Evolutionary conservation across 2,113 vertebrate species (phyloP), one percentile per base, ranked within the genome.

Genomic region (Myocastor coypus): DNA sequence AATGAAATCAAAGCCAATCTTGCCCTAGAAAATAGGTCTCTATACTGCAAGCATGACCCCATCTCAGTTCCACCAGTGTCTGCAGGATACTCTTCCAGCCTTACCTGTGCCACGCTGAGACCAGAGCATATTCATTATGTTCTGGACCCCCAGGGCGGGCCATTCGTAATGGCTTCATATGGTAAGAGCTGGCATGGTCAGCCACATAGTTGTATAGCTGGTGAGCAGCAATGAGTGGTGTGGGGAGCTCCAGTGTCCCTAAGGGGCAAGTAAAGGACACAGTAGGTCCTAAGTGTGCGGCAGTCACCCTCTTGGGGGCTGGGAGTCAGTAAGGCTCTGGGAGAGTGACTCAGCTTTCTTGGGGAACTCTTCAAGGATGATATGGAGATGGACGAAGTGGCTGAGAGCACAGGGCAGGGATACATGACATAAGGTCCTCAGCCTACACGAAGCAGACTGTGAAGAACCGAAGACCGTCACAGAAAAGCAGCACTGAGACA

Each of bases 191-290:
- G 94, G 99, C 99, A 0, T 99, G 99, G 98, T 99, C 99, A 0
- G 99, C 99, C 0, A 99, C 99, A 94, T 99, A 99, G 97, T 99
- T 99, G 97, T 99, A 99, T 10, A 99, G 98, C 98, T 99, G 99
- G 96, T 99, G 99, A 3, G 99, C 99, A 0, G 99, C 99, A 81
- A 99, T 99, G 98, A 99, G 99, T 63, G 99, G 99, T 11, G 99
- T 99, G 75, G 99, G 98, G 57, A 99, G 98, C 94, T 99, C 99
- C 96, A 99, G 97, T 0, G 97, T 99, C 50, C 99, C 99, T 99
- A 96, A 4, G 24, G 66, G 73, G 16, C 89, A 88, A 88, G 94
- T 50, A 73, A 0, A 87, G 83, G 75, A 82, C 14, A 84, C 19
- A 57, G 61, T 30, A 64, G 83, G 87, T 10, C 57, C 37, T 93